phyloP scores from a whole-genome alignment of 1,140 invertebrate genomes.

The Drosophila biarmipes region DNA sequence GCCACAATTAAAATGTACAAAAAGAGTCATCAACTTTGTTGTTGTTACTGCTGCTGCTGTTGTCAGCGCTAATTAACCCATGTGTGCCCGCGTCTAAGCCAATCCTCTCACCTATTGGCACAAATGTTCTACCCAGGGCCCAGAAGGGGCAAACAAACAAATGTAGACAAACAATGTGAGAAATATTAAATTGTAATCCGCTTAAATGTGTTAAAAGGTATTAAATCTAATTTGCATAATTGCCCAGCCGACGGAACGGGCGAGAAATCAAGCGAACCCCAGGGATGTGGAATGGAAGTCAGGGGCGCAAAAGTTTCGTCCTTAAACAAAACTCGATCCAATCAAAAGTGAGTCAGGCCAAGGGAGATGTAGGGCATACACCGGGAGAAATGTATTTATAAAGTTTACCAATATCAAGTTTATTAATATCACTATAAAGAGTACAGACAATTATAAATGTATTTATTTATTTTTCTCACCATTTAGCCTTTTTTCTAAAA shows the following conservation, averaged over 20 bases:
- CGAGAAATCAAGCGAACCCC: constrained; percentile 21
- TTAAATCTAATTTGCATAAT: constrained; percentile 84
- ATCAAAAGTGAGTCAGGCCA: constrained; percentile 63
- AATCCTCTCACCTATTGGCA: constrained; percentile 48
- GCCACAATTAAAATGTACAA: constrained; percentile 75
- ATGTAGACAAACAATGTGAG: constrained; percentile 65
- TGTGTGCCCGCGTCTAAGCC: constrained; percentile 39
- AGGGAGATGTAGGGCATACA: constrained; percentile 8
- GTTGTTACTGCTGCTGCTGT: constrained; percentile 8
- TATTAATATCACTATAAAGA: too few relatives aligned
- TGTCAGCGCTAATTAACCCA: constrained; percentile 66
- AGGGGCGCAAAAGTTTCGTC: constrained; percentile 46
- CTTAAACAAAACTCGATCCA: constrained; percentile 60
- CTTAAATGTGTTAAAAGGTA: constrained; percentile 84
- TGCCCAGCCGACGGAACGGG: constrained; percentile 46
- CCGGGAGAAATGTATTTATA: not conserved
- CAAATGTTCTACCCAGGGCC: constrained; percentile 7
- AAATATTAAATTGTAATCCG: constrained; percentile 85
- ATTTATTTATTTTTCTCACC: too few relatives aligned
- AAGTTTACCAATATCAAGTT: too few relatives aligned
- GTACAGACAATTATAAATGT: too few relatives aligned
- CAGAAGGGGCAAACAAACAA: constrained; percentile 46
- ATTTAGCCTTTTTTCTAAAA: too few relatives aligned
- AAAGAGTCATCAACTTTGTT: constrained; percentile 60
- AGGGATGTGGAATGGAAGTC: constrained; percentile 11